Conservation (phyloP, 2,797 vertebrate genomes). For the Acanthornis magna region DNA sequence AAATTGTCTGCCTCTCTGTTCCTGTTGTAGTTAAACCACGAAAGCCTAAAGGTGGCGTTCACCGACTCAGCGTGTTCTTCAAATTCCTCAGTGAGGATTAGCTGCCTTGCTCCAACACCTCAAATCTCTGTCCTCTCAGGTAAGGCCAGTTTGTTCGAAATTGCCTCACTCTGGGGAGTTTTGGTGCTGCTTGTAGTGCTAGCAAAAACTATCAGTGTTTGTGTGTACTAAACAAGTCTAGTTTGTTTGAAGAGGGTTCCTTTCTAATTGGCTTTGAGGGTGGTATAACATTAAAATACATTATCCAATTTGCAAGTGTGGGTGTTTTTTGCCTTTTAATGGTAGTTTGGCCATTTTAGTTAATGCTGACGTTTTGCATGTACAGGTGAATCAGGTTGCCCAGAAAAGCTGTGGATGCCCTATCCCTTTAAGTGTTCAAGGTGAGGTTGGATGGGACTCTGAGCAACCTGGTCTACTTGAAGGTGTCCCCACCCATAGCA, state of each 20-base stretch:
- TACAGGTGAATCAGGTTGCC: neutral
- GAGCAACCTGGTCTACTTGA: neutral
- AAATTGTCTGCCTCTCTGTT: neutral
- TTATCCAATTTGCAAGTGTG: neutral
- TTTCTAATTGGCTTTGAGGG: neutral
- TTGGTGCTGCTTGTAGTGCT: neutral
- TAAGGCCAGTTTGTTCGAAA: slow-evolving; percentile 1
- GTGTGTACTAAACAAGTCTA: neutral
- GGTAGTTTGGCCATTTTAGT: neutral
- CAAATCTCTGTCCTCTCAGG: slow-evolving; percentile 58
- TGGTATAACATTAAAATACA: neutral
- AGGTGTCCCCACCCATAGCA: neutral
- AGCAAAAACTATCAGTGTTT: neutral
- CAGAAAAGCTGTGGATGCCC: neutral
- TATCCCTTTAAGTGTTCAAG: neutral
- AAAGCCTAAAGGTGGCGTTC: slow-evolving; percentile 30
- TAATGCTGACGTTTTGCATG: neutral
- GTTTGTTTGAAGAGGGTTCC: neutral
- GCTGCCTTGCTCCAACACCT: slow-evolving; percentile 43
- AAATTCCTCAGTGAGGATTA: slow-evolving; percentile 23
- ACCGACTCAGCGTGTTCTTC: neutral
- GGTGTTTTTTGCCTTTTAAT: neutral
- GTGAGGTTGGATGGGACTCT: accelerated
- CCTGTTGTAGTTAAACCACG: neutral
- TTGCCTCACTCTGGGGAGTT: neutral